These are phyloP conservation scores for Spodoptera exigua DNA, from an alignment of 2,888 invertebrate species.

Conservation along the genomic window DNA sequence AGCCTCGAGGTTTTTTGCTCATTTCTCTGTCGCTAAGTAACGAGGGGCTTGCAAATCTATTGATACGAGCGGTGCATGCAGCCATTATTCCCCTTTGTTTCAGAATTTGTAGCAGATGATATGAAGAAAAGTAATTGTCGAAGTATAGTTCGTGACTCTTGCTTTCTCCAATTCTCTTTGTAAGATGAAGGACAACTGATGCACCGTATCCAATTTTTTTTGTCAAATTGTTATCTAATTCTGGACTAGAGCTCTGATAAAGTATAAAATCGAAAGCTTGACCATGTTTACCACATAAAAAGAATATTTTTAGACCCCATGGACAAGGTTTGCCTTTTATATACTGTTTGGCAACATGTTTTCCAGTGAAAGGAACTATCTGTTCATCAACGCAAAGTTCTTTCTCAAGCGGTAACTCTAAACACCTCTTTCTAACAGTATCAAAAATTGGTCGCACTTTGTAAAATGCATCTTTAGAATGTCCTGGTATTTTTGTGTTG, in stretches of 20 bases:
- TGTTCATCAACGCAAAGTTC: no score
- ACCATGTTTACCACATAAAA: slow-evolving; percentile 56
- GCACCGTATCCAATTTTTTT: no score
- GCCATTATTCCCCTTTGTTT: no score
- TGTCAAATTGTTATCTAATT: no score
- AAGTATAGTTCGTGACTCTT: no score
- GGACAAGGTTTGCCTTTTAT: slow-evolving; percentile 57
- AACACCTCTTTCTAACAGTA: slow-evolving; percentile 53
- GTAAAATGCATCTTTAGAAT: slow-evolving; percentile 48
- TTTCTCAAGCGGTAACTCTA: slow-evolving; percentile 56
- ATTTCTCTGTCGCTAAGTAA: slow-evolving; percentile 50
- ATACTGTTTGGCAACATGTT: slow-evolving; percentile 49
- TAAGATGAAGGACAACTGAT: no score
- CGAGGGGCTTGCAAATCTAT: slow-evolving; percentile 44
- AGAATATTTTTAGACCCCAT: slow-evolving; percentile 53
- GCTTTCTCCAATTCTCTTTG: no score
- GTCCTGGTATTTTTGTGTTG: slow-evolving; percentile 43
- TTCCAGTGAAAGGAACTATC: slow-evolving; percentile 57
- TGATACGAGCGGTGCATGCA: no score
- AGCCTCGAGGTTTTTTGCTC: slow-evolving; percentile 49
- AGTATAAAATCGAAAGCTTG: slow-evolving; percentile 52
- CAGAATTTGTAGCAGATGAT: no score
- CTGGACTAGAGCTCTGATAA: slow-evolving; percentile 56
- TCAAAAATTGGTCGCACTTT: slow-evolving; percentile 58
- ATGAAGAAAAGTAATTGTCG: no score